Conservation (phyloP, 23 tunicate genomes). For the Pegea sp. region DNA sequence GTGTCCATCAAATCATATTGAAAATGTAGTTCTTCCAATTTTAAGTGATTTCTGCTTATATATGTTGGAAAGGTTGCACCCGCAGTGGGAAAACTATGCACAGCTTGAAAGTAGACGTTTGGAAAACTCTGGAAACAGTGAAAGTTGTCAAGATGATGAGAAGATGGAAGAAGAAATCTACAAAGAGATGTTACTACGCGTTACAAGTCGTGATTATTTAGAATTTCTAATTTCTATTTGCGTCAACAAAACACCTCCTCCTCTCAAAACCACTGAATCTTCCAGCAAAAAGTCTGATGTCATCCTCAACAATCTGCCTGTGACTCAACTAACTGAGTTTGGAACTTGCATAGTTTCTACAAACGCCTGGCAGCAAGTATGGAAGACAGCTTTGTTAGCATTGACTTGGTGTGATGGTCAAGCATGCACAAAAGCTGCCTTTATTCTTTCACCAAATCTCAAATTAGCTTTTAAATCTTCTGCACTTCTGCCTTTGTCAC, state of each 20-base stretch:
- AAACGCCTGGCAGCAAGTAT: constrained; percentile 15
- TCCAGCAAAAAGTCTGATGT: too few species aligned
- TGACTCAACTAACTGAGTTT: constrained; percentile 17
- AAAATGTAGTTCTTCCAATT: constrained; percentile 27
- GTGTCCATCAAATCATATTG: constrained; percentile 16
- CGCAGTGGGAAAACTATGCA: constrained; percentile 31
- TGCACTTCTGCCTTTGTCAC: constrained; percentile 5
- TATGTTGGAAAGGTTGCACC: constrained; percentile 20
- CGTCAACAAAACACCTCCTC: constrained; percentile 34
- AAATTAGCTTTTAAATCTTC: constrained; percentile 4
- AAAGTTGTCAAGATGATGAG: constrained; percentile 12
- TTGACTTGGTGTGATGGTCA: constrained; percentile 65
- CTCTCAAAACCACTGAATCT: not conserved
- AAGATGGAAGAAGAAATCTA: constrained; percentile 47
- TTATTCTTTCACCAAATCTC: constrained; percentile 25
- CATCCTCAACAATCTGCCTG: constrained; percentile 3
- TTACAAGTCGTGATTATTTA: constrained; percentile 38
- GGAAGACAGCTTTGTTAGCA: constrained; percentile 14
- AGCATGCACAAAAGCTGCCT: constrained; percentile 28
- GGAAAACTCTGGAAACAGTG: not conserved
- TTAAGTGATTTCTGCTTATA: constrained; percentile 21
- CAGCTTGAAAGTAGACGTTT: constrained; percentile 3
- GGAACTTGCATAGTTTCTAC: constrained; percentile 21
- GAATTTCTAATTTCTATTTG: constrained; percentile 30
- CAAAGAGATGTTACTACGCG: constrained; percentile 55